A percentile compares a stretch with the other conserved stretches of the same genome.
Evolutionary conservation across 2,888 invertebrate species (phyloP).

Genomic region (Drosophila macrospina): DNA sequence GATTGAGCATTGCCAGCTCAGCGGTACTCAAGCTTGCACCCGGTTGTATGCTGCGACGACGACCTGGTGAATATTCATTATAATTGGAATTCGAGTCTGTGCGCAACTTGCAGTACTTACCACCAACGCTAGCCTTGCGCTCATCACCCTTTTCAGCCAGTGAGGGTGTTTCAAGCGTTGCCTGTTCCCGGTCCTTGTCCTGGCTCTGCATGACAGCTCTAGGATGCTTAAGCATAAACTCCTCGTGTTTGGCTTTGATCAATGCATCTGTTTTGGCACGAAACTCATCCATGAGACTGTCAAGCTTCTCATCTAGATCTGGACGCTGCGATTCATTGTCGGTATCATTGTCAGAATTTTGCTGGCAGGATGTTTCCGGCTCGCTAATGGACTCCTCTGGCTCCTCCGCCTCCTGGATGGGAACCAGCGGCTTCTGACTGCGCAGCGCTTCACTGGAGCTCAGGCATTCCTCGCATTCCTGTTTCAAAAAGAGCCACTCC

Average conservation of each 20-base stretch:
- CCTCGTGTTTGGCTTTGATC: slow-evolving; percentile 88
- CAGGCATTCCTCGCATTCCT: slow-evolving; percentile 93
- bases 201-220: slow-evolving; percentile 84
- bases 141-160: slow-evolving; percentile 58
- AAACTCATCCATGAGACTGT: slow-evolving; percentile 90
- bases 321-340: slow-evolving; percentile 87
- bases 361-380: slow-evolving; percentile 86
- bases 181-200: slow-evolving; percentile 77
- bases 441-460: slow-evolving; percentile 84
- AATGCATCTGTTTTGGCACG: slow-evolving; percentile 89
- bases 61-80: slow-evolving; percentile 57
- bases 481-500: slow-evolving; percentile 94
- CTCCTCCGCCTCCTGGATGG: slow-evolving; percentile 87
- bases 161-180: slow-evolving; percentile 41
- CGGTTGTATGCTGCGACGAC: slow-evolving; percentile 88
- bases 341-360: slow-evolving; percentile 85
- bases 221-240: slow-evolving; percentile 86
- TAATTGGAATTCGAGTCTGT: too few species aligned
- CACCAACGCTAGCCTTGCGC: slow-evolving; percentile 68
- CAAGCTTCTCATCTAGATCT: slow-evolving; percentile 90
- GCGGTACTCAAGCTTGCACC: slow-evolving; percentile 88
- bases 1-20: slow-evolving; percentile 87
- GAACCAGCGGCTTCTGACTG: slow-evolving; percentile 82
- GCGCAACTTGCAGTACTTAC: slow-evolving; percentile 44
- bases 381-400: slow-evolving; percentile 88